Evolutionary conservation across 2,113 vertebrate species (phyloP).

Genomic region (Caloenas nicobarica): DNA sequence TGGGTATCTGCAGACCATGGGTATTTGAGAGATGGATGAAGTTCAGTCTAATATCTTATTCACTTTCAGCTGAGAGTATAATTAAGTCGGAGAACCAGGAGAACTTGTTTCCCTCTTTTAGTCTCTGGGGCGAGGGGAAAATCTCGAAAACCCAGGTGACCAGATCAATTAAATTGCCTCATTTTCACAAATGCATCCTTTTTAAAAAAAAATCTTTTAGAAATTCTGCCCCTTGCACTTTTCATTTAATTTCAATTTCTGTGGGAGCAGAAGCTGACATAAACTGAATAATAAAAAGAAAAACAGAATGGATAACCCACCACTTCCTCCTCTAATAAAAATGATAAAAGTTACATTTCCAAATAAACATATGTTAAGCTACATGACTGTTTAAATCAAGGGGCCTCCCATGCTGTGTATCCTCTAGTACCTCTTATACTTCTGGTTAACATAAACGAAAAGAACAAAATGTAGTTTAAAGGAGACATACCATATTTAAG

Average conservation of each 20-base stretch:
- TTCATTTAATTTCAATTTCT: background rate
- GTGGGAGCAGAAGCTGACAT: background rate
- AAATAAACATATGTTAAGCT: background rate
- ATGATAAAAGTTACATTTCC: background rate
- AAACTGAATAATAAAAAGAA: background rate
- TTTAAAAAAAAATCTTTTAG: background rate
- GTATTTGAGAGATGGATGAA: background rate
- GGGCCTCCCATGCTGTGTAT: background rate
- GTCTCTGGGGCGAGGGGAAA: background rate
- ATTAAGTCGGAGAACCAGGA: background rate
- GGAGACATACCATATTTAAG: background rate
- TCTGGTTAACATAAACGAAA: background rate
- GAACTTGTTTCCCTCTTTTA: background rate
- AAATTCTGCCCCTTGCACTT: background rate
- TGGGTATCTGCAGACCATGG: background rate
- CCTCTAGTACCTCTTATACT: background rate
- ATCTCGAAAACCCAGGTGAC: background rate
- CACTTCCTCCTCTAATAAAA: background rate
- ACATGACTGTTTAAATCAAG: background rate
- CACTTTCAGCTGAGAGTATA: background rate
- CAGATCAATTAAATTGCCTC: background rate
- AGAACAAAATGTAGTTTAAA: background rate
- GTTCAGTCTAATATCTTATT: background rate
- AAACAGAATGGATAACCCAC: background rate
- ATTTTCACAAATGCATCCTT: background rate